Evolutionary conservation across 2,888 invertebrate species (phyloP).

Genomic region (Lypha dubia): DNA sequence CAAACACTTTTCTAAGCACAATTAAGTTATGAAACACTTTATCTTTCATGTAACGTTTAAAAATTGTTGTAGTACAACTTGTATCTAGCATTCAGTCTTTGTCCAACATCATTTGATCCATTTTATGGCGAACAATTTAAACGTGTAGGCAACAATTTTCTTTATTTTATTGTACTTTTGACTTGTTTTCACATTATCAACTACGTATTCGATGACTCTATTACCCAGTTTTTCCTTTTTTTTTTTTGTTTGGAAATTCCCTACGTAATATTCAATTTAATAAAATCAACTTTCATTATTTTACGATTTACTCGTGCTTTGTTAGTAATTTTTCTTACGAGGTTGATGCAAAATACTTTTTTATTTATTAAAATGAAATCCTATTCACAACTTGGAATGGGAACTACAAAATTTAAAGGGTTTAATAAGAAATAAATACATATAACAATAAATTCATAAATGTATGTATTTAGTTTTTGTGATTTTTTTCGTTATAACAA

Average conservation of each 20-base stretch:
- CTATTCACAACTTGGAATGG: no score
- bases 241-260: neutral
- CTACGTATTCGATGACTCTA: neutral
- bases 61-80: neutral
- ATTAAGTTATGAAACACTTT: conserved; percentile 47
- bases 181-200: conserved; percentile 7
- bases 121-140: conserved; percentile 2
- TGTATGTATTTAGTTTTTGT: no score
- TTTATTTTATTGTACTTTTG: neutral
- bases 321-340: conserved; percentile 3
- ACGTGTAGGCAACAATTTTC: neutral
- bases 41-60: conserved; percentile 11
- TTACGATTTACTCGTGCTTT: conserved; percentile 9
- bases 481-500: no score
- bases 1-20: conserved; percentile 4
- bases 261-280: conserved; percentile 37
- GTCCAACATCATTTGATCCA: neutral
- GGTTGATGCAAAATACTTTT: neutral
- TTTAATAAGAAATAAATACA: no score
- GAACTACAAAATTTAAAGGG: no score
- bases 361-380: no score
- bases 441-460: no score
- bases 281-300: conserved; percentile 38
- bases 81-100: neutral
- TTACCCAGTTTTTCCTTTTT: neutral